These are phyloP conservation scores for Subacronicta megacephala DNA, from an alignment of 2,888 invertebrate species.

Conservation along the genomic window DNA sequence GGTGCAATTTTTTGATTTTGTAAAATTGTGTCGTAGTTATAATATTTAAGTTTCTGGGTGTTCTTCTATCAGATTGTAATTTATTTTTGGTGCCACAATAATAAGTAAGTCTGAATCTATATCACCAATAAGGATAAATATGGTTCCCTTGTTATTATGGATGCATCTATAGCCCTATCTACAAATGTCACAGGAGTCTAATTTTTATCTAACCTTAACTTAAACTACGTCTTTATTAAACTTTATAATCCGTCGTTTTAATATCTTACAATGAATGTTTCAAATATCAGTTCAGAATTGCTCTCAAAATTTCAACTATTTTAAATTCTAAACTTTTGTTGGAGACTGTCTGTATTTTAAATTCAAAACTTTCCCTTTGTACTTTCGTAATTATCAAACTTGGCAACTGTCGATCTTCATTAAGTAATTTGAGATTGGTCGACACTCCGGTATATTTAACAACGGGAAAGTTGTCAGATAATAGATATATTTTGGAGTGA, in stretches of 20 bases:
- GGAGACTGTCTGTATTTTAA: conserved; percentile 47
- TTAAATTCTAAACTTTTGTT: conserved; percentile 38
- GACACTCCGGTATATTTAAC: conserved; percentile 32
- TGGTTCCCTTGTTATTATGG: no score
- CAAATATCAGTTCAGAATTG: conserved; percentile 11
- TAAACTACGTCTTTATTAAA: conserved; percentile 18
- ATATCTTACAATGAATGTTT: conserved; percentile 18
- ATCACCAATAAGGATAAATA: no score
- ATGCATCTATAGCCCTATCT: no score
- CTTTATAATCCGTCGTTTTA: conserved; percentile 21
- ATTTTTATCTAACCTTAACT: background rate
- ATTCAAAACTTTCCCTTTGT: conserved; percentile 47
- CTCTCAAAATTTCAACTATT: conserved; percentile 46
- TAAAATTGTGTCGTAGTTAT: background rate
- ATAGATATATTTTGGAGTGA: conserved; percentile 19
- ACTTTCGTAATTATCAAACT: conserved; percentile 54
- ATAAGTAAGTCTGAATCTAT: no score
- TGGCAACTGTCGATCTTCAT: conserved; percentile 55
- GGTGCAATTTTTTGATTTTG: conserved; percentile 4
- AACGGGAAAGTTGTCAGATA: conserved; percentile 12
- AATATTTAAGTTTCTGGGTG: no score
- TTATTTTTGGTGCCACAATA: no score
- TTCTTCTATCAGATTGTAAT: background rate
- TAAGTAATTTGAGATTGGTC: conserved; percentile 47
- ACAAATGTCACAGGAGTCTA: background rate